phyloP scores from a whole-genome alignment of 1,140 invertebrate genomes.

The Heliothis subflexa region DNA sequence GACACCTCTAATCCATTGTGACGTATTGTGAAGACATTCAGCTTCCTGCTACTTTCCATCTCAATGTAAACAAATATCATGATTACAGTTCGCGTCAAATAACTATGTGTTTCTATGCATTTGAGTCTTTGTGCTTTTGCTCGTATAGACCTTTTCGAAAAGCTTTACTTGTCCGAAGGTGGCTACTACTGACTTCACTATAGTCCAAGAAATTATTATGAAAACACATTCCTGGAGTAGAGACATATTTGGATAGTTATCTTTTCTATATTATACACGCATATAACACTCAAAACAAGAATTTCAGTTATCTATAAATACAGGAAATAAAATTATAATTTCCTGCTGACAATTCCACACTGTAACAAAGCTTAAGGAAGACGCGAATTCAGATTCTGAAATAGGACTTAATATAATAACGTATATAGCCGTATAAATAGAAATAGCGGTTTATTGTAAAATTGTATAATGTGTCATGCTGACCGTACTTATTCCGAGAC shows the following conservation, averaged over 20 bases:
- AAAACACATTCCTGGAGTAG: too few species aligned
- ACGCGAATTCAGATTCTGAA: not conserved
- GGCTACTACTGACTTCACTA: too few species aligned
- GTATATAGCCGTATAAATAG: not conserved
- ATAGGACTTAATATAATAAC: not conserved
- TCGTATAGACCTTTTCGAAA: too few species aligned
- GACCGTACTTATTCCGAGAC: not conserved
- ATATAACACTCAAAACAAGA: too few species aligned
- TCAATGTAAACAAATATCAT: too few species aligned
- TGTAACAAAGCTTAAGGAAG: not conserved
- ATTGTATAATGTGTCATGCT: not conserved
- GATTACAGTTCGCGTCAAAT: not conserved
- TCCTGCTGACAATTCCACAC: constrained; percentile 14
- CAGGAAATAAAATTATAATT: constrained; percentile 22
- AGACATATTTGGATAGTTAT: too few species aligned
- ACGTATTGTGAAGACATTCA: not conserved
- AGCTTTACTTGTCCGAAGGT: too few species aligned
- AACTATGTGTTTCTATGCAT: too few species aligned
- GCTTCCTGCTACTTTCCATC: not conserved
- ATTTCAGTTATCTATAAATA: constrained; percentile 5
- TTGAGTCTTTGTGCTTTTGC: too few species aligned
- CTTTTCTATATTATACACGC: too few species aligned
- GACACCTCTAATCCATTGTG: not conserved
- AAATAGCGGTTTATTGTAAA: not conserved
- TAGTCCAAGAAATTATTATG: too few species aligned